Conservation (phyloP, 2,888 invertebrate species). For the Hedychridium roseum region DNA sequence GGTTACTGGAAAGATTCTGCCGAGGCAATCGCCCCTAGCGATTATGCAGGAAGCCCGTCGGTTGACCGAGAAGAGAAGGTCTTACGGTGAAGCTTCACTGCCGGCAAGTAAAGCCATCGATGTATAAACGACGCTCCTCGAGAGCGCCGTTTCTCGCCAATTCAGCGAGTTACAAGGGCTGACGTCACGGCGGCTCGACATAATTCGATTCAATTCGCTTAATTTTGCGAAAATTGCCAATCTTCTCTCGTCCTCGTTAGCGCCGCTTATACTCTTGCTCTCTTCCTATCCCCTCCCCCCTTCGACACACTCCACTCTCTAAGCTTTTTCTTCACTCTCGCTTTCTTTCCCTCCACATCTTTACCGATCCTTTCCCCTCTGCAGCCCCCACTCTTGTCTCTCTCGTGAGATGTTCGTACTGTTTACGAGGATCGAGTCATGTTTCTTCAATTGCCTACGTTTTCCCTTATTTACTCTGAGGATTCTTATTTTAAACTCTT, state of each 20-base stretch:
- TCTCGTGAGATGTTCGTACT: no score
- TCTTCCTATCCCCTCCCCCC: background rate
- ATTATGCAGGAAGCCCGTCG: background rate
- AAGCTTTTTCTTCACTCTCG: slow-evolving; percentile 20
- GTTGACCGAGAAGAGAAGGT: slow-evolving; percentile 9
- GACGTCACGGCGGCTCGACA: slow-evolving; percentile 57
- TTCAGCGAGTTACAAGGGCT: slow-evolving; percentile 57
- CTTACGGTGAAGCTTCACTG: no score
- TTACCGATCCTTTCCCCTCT: background rate
- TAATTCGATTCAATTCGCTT: slow-evolving; percentile 61
- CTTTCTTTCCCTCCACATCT: background rate
- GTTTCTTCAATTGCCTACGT: no score
- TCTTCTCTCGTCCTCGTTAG: slow-evolving; percentile 45
- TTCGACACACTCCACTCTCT: background rate
- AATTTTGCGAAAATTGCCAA: slow-evolving; percentile 60
- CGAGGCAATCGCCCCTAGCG: no score
- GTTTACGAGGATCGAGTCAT: no score
- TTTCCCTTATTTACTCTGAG: no score
- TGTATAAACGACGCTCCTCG: slow-evolving; percentile 24
- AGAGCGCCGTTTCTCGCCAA: slow-evolving; percentile 56
- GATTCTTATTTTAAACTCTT: no score
- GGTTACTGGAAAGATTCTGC: no score
- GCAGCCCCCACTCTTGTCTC: no score
- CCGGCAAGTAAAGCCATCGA: slow-evolving; percentile 29
- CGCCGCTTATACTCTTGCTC: slow-evolving; percentile 8